Conservation (phyloP, 2,888 invertebrate genomes). For the Rhagium mordax region DNA sequence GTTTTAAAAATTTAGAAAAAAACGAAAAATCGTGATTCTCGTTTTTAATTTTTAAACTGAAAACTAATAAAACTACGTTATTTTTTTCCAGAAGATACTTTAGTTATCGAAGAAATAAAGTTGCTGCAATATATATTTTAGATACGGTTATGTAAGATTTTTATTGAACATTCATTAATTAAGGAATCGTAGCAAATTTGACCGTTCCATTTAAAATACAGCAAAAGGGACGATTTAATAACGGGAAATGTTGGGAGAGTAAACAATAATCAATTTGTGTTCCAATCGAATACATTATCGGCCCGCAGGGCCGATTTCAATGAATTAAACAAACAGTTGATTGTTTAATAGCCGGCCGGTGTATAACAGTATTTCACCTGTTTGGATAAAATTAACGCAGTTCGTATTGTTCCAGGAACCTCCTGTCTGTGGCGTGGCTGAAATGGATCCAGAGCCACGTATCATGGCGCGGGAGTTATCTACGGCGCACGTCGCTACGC, state of each 20-base stretch:
- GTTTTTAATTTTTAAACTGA: too few species aligned
- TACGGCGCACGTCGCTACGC: constrained; percentile 76
- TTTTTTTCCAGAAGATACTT: too few species aligned
- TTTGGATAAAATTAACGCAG: constrained; percentile 2
- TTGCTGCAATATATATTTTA: too few species aligned
- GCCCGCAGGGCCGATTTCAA: background rate
- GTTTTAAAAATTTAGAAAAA: too few species aligned
- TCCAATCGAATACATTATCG: background rate
- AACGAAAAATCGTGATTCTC: too few species aligned
- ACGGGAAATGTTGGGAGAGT: background rate
- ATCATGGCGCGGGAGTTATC: constrained; percentile 57
- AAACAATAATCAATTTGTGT: constrained; percentile 1
- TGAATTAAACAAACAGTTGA: constrained; percentile 1
- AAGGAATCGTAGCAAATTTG: background rate
- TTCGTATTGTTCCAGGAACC: constrained; percentile 21
- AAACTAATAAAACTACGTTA: too few species aligned
- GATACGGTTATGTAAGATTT: too few species aligned
- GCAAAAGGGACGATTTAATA: background rate
- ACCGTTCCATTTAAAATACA: background rate
- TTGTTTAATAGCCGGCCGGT: background rate
- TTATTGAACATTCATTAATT: too few species aligned
- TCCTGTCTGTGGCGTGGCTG: constrained; percentile 1
- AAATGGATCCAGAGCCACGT: constrained; percentile 21
- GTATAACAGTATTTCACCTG: background rate
- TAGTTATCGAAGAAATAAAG: too few species aligned